These are phyloP conservation scores for Scaptomyza caliginosa DNA, from an alignment of 2,888 invertebrate species.

Conservation along the genomic window DNA sequence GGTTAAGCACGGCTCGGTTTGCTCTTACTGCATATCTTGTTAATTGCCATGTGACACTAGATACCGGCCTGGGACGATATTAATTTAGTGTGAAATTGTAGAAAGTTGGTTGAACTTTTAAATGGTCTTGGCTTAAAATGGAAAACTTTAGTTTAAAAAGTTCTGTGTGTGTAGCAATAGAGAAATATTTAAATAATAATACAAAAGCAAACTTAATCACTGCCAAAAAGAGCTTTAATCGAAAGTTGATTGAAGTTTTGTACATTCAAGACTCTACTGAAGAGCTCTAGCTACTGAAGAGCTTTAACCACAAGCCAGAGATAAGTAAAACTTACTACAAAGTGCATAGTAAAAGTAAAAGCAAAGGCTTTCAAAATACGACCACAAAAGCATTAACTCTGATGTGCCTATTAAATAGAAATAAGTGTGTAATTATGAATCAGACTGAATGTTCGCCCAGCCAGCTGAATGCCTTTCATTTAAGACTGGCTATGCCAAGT, in stretches of 20 bases:
- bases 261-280: slow-evolving; percentile 6
- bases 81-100: slow-evolving; percentile 2
- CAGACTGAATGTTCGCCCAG: slow-evolving; percentile 30
- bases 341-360: slow-evolving; percentile 10
- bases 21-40: slow-evolving; percentile 19
- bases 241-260: slow-evolving; percentile 11
- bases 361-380: slow-evolving; percentile 16
- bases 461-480: slow-evolving; percentile 14
- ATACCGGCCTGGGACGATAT: neutral
- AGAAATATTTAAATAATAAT: slow-evolving; percentile 12
- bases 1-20: slow-evolving; percentile 25
- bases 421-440: slow-evolving; percentile 61
- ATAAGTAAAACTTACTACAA: slow-evolving; percentile 8
- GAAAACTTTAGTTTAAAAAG: slow-evolving; percentile 10
- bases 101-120: neutral
- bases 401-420: slow-evolving; percentile 49
- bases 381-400: slow-evolving; percentile 56
- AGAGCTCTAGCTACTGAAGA: slow-evolving; percentile 6
- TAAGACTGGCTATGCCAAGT: neutral
- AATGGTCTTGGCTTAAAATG: neutral
- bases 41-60: slow-evolving; percentile 18
- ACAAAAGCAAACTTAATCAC: neutral
- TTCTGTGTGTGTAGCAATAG: slow-evolving; percentile 10
- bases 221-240: slow-evolving; percentile 5
- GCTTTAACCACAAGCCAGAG: slow-evolving; percentile 16